These are phyloP conservation scores for Lasius platythorax DNA, from an alignment of 2,888 invertebrate genomes.

Conservation along the genomic window DNA sequence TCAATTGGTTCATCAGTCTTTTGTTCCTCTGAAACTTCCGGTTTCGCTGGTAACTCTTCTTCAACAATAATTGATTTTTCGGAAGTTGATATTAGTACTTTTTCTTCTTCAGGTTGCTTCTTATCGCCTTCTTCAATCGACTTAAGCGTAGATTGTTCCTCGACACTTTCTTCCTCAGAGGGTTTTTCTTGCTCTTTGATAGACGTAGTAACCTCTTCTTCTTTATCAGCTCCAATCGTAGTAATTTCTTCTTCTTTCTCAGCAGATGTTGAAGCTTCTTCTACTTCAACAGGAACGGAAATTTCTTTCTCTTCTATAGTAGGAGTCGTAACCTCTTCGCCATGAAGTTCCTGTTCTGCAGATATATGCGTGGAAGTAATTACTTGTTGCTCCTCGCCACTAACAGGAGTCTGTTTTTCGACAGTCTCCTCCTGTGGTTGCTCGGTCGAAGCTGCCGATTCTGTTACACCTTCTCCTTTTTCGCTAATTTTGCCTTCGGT, in stretches of 20 bases:
- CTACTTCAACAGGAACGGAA: conserved; percentile 17
- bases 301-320: conserved; percentile 52
- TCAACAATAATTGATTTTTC: conserved; percentile 47
- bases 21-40: conserved; percentile 52
- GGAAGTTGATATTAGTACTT: conserved; percentile 7
- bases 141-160: conserved; percentile 8
- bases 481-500: conserved; percentile 37
- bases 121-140: conserved; percentile 32
- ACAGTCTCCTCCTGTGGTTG: conserved; percentile 35
- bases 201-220: conserved; percentile 39
- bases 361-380: conserved; percentile 31
- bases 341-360: not conserved
- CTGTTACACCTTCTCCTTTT: conserved; percentile 45
- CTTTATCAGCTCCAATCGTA: conserved; percentile 50
- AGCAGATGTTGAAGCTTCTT: conserved; percentile 4
- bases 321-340: conserved; percentile 39
- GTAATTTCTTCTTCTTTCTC: conserved; percentile 36
- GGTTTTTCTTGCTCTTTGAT: conserved; percentile 42
- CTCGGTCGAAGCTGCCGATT: conserved; percentile 28
- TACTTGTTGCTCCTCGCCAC: conserved; percentile 1
- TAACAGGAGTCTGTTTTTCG: conserved; percentile 44
- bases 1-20: conserved; percentile 37
- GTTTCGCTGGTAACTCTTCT: conserved; percentile 57
- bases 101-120: conserved; percentile 41
- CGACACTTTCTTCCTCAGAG: conserved; percentile 6